phyloP scores from a whole-genome alignment of 2,797 vertebrate genomes.

The Fistularia tabacaria region DNA sequence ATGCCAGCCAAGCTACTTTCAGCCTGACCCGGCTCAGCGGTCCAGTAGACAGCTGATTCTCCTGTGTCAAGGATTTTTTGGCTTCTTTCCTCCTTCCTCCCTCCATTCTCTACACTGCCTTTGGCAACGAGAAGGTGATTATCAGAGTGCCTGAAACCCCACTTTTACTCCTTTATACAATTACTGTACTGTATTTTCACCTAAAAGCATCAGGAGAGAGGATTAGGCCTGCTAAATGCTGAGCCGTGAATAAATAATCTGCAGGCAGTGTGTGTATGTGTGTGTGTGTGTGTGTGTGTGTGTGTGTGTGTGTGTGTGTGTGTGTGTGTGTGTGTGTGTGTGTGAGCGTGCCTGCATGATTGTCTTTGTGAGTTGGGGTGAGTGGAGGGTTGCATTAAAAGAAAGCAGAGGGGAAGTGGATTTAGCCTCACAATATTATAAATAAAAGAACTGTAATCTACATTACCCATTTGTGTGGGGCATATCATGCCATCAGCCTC shows the following conservation, averaged over 20 bases:
- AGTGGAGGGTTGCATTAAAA: too few relatives aligned
- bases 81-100: constrained; percentile 15
- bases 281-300: too few relatives aligned
- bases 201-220: constrained; percentile 60
- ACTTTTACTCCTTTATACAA: constrained; percentile 64
- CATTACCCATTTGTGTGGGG: too few relatives aligned
- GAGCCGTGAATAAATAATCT: constrained; percentile 66
- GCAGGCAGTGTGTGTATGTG: neutral
- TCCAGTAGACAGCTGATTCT: constrained; percentile 64
- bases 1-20: constrained; percentile 67
- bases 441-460: too few relatives aligned
- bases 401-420: too few relatives aligned
- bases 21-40: constrained; percentile 71
- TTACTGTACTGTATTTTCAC: constrained; percentile 58
- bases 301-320: too few relatives aligned
- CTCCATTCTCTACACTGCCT: constrained; percentile 28
- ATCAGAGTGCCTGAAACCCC: constrained; percentile 65
- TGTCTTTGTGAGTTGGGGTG: too few relatives aligned
- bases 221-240: constrained; percentile 67
- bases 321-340: too few relatives aligned
- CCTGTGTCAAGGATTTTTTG: constrained; percentile 55
- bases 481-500: too few relatives aligned
- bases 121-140: constrained; percentile 65
- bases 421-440: too few relatives aligned
- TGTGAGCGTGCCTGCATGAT: too few relatives aligned